These are phyloP conservation scores for Dicerorhinus sumatrensis DNA, from an alignment of 2,113 vertebrate species.

Conservation along the genomic window DNA sequence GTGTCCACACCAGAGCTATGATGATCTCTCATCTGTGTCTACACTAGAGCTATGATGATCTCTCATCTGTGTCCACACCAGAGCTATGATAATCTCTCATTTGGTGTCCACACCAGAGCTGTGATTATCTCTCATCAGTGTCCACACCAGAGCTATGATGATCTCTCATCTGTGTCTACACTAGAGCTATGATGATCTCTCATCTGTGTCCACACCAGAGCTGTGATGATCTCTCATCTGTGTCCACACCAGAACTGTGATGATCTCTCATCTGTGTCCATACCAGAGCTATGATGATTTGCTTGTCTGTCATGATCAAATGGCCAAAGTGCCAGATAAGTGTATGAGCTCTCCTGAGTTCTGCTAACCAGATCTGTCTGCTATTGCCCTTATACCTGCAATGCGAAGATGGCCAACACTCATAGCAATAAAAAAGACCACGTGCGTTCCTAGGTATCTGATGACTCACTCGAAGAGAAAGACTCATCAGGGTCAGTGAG, in stretches of 20 bases:
- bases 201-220: not conserved
- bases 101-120: no score
- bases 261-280: not conserved
- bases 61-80: no score
- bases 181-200: not conserved
- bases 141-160: not conserved
- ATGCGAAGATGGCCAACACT: no score
- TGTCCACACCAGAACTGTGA: not conserved
- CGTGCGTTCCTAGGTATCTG: fast-evolving
- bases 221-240: not conserved
- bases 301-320: not conserved
- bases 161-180: not conserved
- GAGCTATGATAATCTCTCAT: not conserved
- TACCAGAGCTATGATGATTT: not conserved
- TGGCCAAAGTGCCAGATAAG: not conserved
- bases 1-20: not conserved
- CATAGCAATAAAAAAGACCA: not conserved
- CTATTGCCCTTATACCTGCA: fast-evolving
- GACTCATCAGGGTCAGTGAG: no score
- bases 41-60: not conserved
- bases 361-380: not conserved
- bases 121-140: not conserved
- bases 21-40: not conserved
- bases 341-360: not conserved
- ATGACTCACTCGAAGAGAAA: not conserved